Evolutionary conservation across 2,888 invertebrate genomes (phyloP), one percentile per base, ranked within the genome.

Genomic region (Apamea crenata): DNA sequence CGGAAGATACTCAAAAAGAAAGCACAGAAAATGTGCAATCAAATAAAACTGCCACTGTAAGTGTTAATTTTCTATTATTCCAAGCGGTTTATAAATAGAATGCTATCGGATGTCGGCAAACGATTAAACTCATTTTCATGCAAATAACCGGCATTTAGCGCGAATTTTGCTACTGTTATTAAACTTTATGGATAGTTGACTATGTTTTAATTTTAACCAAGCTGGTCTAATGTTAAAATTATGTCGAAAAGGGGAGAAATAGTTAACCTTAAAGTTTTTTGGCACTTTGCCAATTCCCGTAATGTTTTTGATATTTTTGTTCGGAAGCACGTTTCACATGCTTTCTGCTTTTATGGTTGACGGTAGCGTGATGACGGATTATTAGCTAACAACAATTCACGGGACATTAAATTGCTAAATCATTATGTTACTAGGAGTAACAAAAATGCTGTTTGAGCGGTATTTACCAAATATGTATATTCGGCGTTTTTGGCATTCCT

Each of bases 261-360:
- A 88, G 89, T 91, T 95, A 96, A 96, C 96, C 95, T 95, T 92
- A 92, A 94, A 93, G 88, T 90, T 86, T 86, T 73, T 94, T 96
- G 96, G 96, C 94, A 83, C 63, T 79, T 66, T 80, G 94, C 96
- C 96, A 96, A 93, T 89, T 90, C 90, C 88, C 84, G 88, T 92
- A 93, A 92, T 96, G 94, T 96, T 96, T 96, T 95, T 93, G 95
- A 94, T 96, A 96, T 96, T 96, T 96, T 92, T 93, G 95, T 96
- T 94, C 96, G 68, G 89, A 93, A 94, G 93, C 93, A 94, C 94
- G 92, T 94, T 95, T 94, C 93, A 90, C 90, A 88, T 92, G 93
- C 92, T 94, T 95, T 95, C 92, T 93, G 95, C 95, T 94, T 96
- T 93, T 95, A 95, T 91, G 94, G 95, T 91, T 90, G 91, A 95